Percentiles rank a stretch among this genome's conserved stretches.
Evolutionary conservation across 1,140 invertebrate genomes (phyloP).

Genomic region (Yoshiicerus persimilis): DNA sequence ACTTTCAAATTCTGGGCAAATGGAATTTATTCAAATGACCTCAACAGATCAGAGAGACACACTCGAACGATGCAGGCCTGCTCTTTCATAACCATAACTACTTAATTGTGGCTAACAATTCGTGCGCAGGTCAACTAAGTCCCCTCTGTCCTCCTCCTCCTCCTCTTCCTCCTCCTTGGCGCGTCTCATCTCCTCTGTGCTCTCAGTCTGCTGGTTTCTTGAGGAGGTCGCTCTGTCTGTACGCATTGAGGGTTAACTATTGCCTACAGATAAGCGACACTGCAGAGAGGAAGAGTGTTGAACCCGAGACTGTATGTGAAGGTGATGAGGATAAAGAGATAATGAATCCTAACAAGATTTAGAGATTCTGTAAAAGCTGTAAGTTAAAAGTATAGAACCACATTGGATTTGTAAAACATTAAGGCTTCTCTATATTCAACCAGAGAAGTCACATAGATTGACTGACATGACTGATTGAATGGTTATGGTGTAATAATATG

Average conservation of each 20-base stretch:
- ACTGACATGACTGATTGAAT: conserved; percentile 17
- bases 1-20: neutral
- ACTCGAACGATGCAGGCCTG: neutral
- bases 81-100: neutral
- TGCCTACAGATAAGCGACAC: neutral
- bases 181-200: neutral
- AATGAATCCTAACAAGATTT: neutral
- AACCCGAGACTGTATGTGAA: conserved; percentile 1
- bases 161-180: neutral
- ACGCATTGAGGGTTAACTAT: too few relatives aligned
- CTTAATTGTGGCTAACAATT: neutral
- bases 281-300: neutral
- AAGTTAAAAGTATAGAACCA: conserved; percentile 1
- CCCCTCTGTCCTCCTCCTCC: neutral
- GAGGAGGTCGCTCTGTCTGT: too few relatives aligned
- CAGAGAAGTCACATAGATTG: conserved; percentile 6
- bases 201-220: too few relatives aligned
- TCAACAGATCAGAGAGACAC: neutral
- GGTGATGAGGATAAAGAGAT: neutral
- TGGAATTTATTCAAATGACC: neutral
- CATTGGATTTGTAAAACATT: conserved; percentile 10
- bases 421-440: conserved; percentile 9
- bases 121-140: neutral
- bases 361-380: neutral
- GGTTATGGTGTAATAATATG: conserved; percentile 9